A percentile compares a stretch with the other conserved stretches of the same genome.
These are phyloP conservation scores for Apodemia hepburni DNA, from an alignment of 2,888 invertebrate genomes.

Conservation along the genomic window DNA sequence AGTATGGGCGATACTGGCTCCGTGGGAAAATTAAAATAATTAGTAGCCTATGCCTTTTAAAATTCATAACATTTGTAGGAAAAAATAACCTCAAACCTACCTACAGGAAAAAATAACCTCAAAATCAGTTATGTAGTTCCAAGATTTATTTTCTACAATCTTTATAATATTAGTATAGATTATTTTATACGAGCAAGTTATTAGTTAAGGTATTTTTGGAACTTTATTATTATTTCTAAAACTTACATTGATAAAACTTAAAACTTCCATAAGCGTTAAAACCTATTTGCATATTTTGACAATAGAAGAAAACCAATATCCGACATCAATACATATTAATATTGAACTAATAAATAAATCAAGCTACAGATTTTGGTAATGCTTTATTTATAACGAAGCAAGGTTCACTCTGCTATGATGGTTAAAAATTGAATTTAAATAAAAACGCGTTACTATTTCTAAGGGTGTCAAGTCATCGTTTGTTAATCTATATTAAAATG, in stretches of 20 bases:
- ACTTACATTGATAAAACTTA: not conserved
- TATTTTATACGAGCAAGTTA: not conserved
- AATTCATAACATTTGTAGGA: too few species aligned
- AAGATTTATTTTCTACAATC: too few species aligned
- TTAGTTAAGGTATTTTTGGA: not conserved
- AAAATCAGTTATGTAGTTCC: too few species aligned
- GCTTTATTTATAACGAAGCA: slow-evolving; percentile 28
- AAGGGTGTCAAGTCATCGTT: slow-evolving; percentile 72
- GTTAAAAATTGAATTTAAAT: slow-evolving; percentile 27
- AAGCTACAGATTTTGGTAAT: not conserved
- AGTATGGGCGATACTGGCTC: too few species aligned
- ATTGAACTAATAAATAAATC: slow-evolving; percentile 36
- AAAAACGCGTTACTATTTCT: slow-evolving; percentile 33
- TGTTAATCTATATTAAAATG: slow-evolving; percentile 78
- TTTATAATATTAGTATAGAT: too few species aligned
- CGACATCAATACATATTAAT: slow-evolving; percentile 72
- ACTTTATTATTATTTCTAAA: slow-evolving; percentile 1
- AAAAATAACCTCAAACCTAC: too few species aligned
- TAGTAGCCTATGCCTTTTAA: too few species aligned
- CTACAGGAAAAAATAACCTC: too few species aligned
- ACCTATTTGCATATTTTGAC: slow-evolving; percentile 60
- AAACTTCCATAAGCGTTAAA: slow-evolving; percentile 37
- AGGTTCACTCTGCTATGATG: slow-evolving; percentile 28
- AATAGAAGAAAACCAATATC: slow-evolving; percentile 63
- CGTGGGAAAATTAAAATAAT: too few species aligned